phyloP scores from a whole-genome alignment of 2,797 vertebrate species.

The Danio aesculapii region DNA sequence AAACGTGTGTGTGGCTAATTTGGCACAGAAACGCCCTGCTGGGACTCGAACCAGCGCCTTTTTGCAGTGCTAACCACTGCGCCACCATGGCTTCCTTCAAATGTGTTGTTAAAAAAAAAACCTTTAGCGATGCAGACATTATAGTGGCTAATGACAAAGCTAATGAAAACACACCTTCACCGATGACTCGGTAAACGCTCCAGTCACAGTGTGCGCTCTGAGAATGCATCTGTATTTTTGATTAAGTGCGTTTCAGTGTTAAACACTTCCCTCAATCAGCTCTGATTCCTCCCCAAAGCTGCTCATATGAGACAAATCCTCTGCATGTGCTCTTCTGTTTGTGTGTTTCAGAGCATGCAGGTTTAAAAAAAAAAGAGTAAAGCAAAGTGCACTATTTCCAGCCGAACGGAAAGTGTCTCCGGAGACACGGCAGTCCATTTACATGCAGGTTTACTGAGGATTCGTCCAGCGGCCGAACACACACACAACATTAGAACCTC shows the following conservation, averaged over 20 bases:
- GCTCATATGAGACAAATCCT: constrained; percentile 19
- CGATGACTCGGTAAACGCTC: no score
- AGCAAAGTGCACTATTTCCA: constrained; percentile 39
- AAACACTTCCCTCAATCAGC: constrained; percentile 15
- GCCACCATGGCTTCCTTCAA: no score
- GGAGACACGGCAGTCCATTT: constrained; percentile 21
- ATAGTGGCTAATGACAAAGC: no score
- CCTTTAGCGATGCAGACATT: no score
- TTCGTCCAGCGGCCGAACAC: constrained; percentile 26
- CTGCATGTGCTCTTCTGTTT: neutral
- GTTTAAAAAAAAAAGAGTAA: neutral
- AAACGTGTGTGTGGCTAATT: constrained; percentile 37
- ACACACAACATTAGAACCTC: constrained; percentile 35
- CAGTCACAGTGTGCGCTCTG: no score
- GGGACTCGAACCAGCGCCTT: no score
- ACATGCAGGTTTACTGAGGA: constrained; percentile 32
- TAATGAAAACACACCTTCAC: no score
- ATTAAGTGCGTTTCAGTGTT: neutral
- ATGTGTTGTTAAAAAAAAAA: no score
- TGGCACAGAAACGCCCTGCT: no score
- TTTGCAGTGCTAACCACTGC: no score
- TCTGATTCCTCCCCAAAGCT: constrained; percentile 28
- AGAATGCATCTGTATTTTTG: neutral
- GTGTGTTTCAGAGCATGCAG: neutral
- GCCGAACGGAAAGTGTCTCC: neutral